These are phyloP conservation scores for Orestias chungarensis DNA, from an alignment of 2,797 vertebrate genomes.

Conservation along the genomic window DNA sequence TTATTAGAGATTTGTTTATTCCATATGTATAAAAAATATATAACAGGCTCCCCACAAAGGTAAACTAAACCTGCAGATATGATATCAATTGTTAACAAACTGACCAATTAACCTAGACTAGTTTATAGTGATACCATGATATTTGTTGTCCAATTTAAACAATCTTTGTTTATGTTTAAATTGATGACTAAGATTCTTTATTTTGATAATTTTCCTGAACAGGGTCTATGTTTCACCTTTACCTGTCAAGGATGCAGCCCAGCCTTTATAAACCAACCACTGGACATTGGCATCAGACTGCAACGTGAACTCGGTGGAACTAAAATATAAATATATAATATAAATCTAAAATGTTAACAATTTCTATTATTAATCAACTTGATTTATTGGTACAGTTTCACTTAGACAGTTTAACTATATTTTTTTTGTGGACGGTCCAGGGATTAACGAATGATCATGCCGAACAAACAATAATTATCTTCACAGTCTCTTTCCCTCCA, in stretches of 20 bases:
- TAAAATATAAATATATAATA: neutral
- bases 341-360: too few species aligned
- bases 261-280: neutral
- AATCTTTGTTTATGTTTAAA: neutral
- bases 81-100: neutral
- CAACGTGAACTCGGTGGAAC: neutral
- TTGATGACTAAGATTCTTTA: too few species aligned
- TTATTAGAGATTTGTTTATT: neutral
- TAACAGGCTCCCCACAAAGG: neutral
- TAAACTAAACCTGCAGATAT: neutral
- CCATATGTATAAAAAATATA: too few species aligned
- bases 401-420: neutral
- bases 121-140: neutral
- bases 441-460: constrained; percentile 1
- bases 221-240: neutral
- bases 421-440: constrained; percentile 9
- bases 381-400: neutral
- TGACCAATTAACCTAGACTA: neutral
- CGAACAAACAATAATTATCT: neutral
- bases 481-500: neutral
- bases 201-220: too few species aligned
- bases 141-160: neutral
- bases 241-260: neutral
- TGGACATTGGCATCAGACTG: neutral
- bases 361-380: too few species aligned